Conservation (phyloP, 1,140 invertebrate genomes). For the Leptinotarsa lineolata region DNA sequence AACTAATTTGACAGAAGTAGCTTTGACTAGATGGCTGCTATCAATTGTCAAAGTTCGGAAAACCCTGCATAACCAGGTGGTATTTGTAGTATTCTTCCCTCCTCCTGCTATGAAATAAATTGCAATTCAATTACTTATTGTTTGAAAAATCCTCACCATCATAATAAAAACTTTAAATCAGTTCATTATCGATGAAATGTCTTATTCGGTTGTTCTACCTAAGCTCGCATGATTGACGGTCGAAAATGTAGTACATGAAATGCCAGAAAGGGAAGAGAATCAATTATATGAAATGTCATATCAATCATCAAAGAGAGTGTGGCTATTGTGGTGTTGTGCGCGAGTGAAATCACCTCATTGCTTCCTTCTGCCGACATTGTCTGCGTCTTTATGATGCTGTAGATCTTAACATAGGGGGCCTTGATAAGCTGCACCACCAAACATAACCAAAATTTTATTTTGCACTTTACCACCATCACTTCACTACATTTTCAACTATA, state of each 20-base stretch:
- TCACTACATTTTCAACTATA: background rate
- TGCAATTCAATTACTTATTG: too few relatives aligned
- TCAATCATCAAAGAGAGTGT: constrained; percentile 29
- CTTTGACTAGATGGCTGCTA: too few relatives aligned
- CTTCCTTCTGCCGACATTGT: constrained; percentile 78
- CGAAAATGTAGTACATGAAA: background rate
- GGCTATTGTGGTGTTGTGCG: constrained; percentile 46
- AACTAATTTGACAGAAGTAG: too few relatives aligned
- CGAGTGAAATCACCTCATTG: constrained; percentile 60
- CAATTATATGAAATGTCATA: background rate
- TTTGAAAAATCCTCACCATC: too few relatives aligned
- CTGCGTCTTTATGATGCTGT: constrained; percentile 91
- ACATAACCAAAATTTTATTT: constrained; percentile 33
- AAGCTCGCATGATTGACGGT: too few relatives aligned
- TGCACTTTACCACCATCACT: constrained; percentile 1
- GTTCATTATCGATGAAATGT: too few relatives aligned
- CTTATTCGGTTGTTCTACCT: too few relatives aligned
- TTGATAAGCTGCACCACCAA: constrained; percentile 80
- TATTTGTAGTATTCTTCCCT: too few relatives aligned
- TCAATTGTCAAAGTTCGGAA: too few relatives aligned
- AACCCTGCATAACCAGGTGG: too few relatives aligned
- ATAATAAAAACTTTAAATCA: too few relatives aligned
- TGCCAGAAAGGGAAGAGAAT: background rate
- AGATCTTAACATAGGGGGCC: constrained; percentile 93
- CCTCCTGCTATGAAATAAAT: too few relatives aligned